Evolutionary conservation across 2,113 vertebrate genomes (phyloP), one percentile per base, ranked within the genome.

Genomic region (Chaenocephalus aceratus): DNA sequence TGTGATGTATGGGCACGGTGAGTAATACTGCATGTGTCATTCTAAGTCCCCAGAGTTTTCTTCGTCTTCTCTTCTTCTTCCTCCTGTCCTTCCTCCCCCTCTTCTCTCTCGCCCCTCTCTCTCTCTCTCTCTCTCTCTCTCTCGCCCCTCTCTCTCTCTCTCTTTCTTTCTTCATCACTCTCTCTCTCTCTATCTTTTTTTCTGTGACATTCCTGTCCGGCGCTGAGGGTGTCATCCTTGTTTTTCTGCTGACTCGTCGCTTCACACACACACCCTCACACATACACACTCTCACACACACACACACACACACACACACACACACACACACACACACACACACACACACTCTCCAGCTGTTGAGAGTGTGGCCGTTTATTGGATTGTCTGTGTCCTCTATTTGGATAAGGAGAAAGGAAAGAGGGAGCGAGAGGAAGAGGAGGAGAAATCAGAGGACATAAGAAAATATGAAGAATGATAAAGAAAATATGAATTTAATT

Each of bases 381-480:
- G 91, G 91, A 92, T 91, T 92, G 91, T 91, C 89, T 88, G 72
- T 91, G 92, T 92, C 92, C 92, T 93, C 91, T 92, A 86, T 93
- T 90, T 90, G 90, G 85, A 90, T 87, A 89, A 91, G 88, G 87
- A 91, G 89, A 86, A 74, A 79, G 72, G 72, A 82, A 79, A 73
- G 78, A 74, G 63, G 68, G 66, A 85, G 79, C 8, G 10, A 46
- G 45, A 56, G 11, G 23, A 34, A 52, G 41, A 60, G 34, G 68
- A 83, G 72, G 45, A 72, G 72, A 61, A 14, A 65, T 73, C 74
- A 60, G 56, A 83, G 64, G 71, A 21, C 21, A 21, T 21, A 21
- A 21, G 21, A 21, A 21, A 21, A 21, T 13, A 48, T 6, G 6
- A 41, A 41, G 36, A n/a, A 36, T n/a, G 15, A 46, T 5, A 68